phyloP scores from a whole-genome alignment of 2,888 invertebrate genomes.

The Orthosia incerta region DNA sequence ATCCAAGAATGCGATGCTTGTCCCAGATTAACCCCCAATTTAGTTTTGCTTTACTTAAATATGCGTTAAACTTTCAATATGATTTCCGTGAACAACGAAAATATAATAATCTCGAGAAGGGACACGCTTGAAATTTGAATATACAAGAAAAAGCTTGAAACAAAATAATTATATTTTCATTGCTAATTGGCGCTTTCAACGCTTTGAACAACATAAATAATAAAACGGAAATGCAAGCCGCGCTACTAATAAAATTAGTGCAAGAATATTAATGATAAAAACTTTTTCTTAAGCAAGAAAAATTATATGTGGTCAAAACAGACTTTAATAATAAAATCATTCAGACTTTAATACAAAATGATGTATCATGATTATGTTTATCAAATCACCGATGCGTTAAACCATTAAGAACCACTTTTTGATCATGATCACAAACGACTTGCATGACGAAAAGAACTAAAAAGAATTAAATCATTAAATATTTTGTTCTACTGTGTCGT shows the following conservation, averaged over 20 bases:
- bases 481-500: conserved; percentile 44
- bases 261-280: not conserved
- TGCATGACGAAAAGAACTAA: conserved; percentile 47
- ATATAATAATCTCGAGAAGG: conserved; percentile 11
- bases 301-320: not conserved
- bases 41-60: conserved; percentile 69
- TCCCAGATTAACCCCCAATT: conserved; percentile 73
- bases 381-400: conserved; percentile 10
- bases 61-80: conserved; percentile 25
- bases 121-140: conserved; percentile 44
- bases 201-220: conserved; percentile 53
- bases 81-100: conserved; percentile 2
- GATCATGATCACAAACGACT: conserved; percentile 14
- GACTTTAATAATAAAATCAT: not conserved
- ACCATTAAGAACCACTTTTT: not conserved
- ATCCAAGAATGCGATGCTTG: conserved; percentile 84
- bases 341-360: not conserved
- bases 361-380: not conserved
- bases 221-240: conserved; percentile 7
- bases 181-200: conserved; percentile 63
- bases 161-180: conserved; percentile 29
- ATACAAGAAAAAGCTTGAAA: conserved; percentile 42
- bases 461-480: conserved; percentile 12
- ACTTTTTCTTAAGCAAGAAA: not conserved
- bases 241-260: conserved; percentile 3